Conservation (phyloP, 2,797 vertebrate species). For the Trachops cirrhosus region DNA sequence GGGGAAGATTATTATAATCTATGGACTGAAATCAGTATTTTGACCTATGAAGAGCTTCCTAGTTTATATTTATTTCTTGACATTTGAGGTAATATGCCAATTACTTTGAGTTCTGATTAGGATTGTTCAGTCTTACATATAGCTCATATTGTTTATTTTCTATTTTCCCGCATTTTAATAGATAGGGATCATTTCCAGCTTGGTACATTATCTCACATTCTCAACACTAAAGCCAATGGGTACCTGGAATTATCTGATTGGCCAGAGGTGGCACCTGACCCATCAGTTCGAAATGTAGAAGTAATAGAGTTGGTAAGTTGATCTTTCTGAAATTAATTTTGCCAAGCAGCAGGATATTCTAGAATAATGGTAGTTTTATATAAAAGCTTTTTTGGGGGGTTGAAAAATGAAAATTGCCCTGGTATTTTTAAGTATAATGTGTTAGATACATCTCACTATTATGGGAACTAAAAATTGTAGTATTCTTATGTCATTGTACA, state of each 20-base stretch:
- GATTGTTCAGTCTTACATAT: slow-evolving; percentile 78
- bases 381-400: slow-evolving; percentile 18
- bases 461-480: background rate
- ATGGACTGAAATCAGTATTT: slow-evolving; percentile 90
- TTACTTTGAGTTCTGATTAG: slow-evolving; percentile 85
- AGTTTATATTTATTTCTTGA: slow-evolving; percentile 88
- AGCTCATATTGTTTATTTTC: slow-evolving; percentile 77
- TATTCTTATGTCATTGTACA: background rate
- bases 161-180: slow-evolving; percentile 82
- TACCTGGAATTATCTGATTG: slow-evolving; percentile 97
- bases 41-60: slow-evolving; percentile 87
- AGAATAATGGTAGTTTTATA: slow-evolving; percentile 44
- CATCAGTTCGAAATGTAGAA: slow-evolving; percentile 94
- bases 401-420: slow-evolving; percentile 29
- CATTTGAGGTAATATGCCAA: slow-evolving; percentile 88
- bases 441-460: background rate
- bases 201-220: slow-evolving; percentile 95
- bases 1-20: slow-evolving; percentile 88
- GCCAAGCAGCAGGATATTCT: background rate
- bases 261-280: slow-evolving; percentile 93
- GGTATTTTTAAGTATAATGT: slow-evolving; percentile 56
- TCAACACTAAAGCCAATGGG: slow-evolving; percentile 90
- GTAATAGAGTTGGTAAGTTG: slow-evolving; percentile 89
- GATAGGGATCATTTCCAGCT: slow-evolving; percentile 97
- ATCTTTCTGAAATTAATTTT: slow-evolving; percentile 73